phyloP scores from a whole-genome alignment of 2,888 invertebrate species.

The Sacculina carcini region DNA sequence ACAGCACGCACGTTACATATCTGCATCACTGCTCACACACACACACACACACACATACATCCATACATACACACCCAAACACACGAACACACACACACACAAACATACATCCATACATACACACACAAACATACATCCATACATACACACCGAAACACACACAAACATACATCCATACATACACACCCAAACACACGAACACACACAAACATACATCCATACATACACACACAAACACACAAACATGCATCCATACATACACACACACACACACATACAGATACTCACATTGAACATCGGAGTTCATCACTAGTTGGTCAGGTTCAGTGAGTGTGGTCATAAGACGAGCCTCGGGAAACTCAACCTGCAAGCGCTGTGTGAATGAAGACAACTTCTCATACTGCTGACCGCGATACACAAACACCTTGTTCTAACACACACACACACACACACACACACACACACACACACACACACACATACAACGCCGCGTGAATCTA shows the following conservation, averaged over 20 bases:
- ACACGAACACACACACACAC: too few relatives aligned
- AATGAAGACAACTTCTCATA: constrained; percentile 85
- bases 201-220: too few relatives aligned
- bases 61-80: too few relatives aligned
- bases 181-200: too few relatives aligned
- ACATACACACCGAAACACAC: not conserved
- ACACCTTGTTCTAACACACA: constrained; percentile 55
- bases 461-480: constrained; percentile 81
- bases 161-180: too few relatives aligned
- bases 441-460: constrained; percentile 21
- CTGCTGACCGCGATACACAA: constrained; percentile 80
- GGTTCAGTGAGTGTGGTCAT: constrained; percentile 75
- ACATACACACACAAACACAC: too few relatives aligned
- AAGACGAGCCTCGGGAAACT: constrained; percentile 82
- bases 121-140: not conserved
- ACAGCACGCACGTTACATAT: constrained; percentile 82
- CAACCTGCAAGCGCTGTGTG: constrained; percentile 68
- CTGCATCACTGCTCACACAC: too few relatives aligned
- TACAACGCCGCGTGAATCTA: too few relatives aligned
- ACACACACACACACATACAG: too few relatives aligned
- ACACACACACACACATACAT: too few relatives aligned
- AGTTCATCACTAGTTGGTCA: constrained; percentile 55
- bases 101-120: not conserved
- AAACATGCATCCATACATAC: too few relatives aligned
- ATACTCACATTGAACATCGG: constrained; percentile 71